phyloP scores from a whole-genome alignment of 2,888 invertebrate species.

The Leucophenga montana region DNA sequence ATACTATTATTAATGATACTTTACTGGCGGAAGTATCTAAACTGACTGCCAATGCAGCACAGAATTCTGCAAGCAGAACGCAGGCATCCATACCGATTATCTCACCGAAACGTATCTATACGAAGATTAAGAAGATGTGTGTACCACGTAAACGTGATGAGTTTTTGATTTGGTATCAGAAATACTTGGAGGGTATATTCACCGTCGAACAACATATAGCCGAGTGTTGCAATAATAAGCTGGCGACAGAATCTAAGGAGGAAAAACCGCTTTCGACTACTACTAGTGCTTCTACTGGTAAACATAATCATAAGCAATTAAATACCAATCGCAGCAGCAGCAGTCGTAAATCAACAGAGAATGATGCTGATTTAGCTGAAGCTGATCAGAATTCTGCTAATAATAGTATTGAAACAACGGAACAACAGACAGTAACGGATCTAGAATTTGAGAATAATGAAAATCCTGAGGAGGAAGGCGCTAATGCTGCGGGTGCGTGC shows the following conservation, averaged over 20 bases:
- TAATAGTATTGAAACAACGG: conserved; percentile 38
- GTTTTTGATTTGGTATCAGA: conserved; percentile 69
- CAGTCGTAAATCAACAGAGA: conserved; percentile 42
- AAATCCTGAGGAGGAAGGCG: conserved; percentile 65
- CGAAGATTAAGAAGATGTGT: conserved; percentile 66
- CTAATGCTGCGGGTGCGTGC: conserved; percentile 34
- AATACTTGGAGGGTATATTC: conserved; percentile 67
- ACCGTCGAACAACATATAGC: conserved; percentile 49
- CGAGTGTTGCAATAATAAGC: background rate
- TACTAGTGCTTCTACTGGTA: background rate
- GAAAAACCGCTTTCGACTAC: background rate
- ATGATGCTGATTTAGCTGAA: conserved; percentile 84
- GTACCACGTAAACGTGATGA: conserved; percentile 68
- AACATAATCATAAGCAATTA: conserved; percentile 40
- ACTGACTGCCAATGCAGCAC: conserved; percentile 68
- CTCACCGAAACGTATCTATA: conserved; percentile 70
- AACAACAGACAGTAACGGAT: conserved; percentile 26
- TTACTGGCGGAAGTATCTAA: conserved; percentile 69
- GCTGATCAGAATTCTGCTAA: conserved; percentile 80
- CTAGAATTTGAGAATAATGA: conserved; percentile 69
- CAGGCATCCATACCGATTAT: conserved; percentile 53
- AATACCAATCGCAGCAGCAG: background rate
- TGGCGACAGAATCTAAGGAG: background rate
- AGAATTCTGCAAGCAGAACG: conserved; percentile 57
- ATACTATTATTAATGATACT: conserved; percentile 68